Evolutionary conservation across 1,140 invertebrate species (phyloP).

Genomic region (Aphaenogaster ashmeadi): DNA sequence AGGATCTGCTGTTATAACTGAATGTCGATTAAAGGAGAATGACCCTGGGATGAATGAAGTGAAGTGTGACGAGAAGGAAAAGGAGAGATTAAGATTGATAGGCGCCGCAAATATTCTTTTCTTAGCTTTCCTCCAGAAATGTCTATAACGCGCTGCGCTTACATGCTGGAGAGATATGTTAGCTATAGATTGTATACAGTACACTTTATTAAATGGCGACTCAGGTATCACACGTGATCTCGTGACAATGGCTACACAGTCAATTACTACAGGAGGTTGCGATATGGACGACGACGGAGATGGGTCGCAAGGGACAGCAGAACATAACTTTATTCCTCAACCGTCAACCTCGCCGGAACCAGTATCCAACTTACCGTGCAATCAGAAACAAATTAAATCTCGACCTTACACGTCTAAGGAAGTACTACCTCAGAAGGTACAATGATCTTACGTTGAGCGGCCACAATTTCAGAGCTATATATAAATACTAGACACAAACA

Average conservation of each 20-base stretch:
- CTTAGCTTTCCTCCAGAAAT: constrained; percentile 59
- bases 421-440: constrained; percentile 86
- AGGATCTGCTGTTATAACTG: constrained; percentile 33
- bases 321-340: constrained; percentile 83
- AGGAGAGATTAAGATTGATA: constrained; percentile 41
- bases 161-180: constrained; percentile 62
- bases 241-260: constrained; percentile 85
- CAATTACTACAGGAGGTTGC: constrained; percentile 83
- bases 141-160: constrained; percentile 66
- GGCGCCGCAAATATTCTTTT: constrained; percentile 39
- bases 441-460: constrained; percentile 69
- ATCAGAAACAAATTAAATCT: constrained; percentile 86
- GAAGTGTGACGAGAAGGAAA: constrained; percentile 21
- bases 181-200: constrained; percentile 66
- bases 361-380: constrained; percentile 78
- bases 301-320: constrained; percentile 83
- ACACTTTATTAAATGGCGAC: constrained; percentile 81
- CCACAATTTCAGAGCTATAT: constrained; percentile 43
- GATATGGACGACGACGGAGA: constrained; percentile 85
- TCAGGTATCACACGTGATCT: constrained; percentile 87
- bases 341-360: constrained; percentile 85
- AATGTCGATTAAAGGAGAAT: constrained; percentile 68
- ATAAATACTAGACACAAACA: constrained; percentile 55
- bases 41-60: constrained; percentile 64
- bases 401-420: constrained; percentile 85